Evolutionary conservation across 2,888 invertebrate species (phyloP), one percentile per base, ranked within the genome.

Genomic region (Drosophila trichaetosa): DNA sequence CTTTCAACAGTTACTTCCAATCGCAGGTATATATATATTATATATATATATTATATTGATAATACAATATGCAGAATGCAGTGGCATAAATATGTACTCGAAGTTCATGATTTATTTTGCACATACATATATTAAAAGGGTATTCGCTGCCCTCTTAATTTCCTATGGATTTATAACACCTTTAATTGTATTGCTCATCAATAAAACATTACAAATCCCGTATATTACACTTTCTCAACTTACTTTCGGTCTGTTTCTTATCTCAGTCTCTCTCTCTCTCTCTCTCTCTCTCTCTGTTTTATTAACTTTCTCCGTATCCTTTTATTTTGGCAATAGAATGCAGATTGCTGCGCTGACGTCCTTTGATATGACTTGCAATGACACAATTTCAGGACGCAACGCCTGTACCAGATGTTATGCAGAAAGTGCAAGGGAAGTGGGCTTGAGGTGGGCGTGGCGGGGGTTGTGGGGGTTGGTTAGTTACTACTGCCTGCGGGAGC

Each of bases 311-410:
- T 36, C 6, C 11, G 10, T n/a, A 18, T 7, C 5, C 51, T 38
- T 24, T 59, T 53, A 49, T 54, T 67, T 65, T 64, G 64, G 64
- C 61, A 69, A 63, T 60, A 76, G 71, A 76, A 80, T 76, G 72
- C 62, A 78, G 72, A 78, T 72, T 68, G 81, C 59, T 72, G 64
- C 57, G 53, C 65, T 78, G 78, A 76, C 81, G 77, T 80, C 72
- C 72, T 61, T 72, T 72, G 67, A 76, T 80, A 65, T 72, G 77
- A 80, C 77, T 78, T 78, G 78, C 78, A 78, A 78, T 78, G 78
- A 78, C 78, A 78, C 81, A 81, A 72, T 80, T 80, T 62, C 52
- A 46, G 72, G 61, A 67, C 63, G 71, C 76, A 80, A 29, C 59
- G 62, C 69, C 66, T 76, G 59, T 51, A 24, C 59, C 31, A 34